phyloP scores from a whole-genome alignment of 2,888 invertebrate genomes.

The Trissoscelio sp. region DNA sequence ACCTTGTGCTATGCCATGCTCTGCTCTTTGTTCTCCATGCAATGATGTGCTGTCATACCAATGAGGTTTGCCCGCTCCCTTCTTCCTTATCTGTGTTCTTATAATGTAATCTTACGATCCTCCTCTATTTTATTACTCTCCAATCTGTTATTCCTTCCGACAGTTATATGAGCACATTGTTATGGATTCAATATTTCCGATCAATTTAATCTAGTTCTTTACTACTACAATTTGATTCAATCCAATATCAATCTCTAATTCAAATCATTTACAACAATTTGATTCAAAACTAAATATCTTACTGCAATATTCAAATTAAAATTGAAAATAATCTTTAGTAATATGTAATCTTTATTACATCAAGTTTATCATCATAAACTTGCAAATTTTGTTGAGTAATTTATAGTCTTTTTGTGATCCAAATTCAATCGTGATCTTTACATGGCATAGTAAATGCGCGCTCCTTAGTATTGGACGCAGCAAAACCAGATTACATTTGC shows the following conservation, averaged over 20 bases:
- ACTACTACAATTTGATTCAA: no score
- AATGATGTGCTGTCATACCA: conserved; percentile 84
- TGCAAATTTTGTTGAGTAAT: no score
- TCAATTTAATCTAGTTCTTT: conserved; percentile 13
- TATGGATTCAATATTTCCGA: conserved; percentile 53
- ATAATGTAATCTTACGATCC: conserved; percentile 42
- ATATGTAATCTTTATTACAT: no score
- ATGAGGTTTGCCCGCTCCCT: conserved; percentile 76
- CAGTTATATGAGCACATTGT: conserved; percentile 67
- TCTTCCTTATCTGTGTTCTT: conserved; percentile 70
- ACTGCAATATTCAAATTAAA: no score
- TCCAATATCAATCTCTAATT: not conserved
- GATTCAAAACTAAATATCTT: no score
- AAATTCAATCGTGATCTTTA: conserved; percentile 21
- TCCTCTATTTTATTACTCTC: conserved; percentile 43
- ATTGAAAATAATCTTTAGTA: no score
- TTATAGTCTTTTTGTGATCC: not conserved
- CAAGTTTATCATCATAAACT: no score
- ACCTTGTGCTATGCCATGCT: conserved; percentile 82
- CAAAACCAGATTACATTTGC: conserved; percentile 10
- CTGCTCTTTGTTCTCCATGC: conserved; percentile 81
- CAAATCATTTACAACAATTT: not conserved
- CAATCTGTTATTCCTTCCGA: conserved; percentile 53
- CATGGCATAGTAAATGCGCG: conserved; percentile 67
- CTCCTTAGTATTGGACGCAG: not conserved